These are phyloP conservation scores for Pantala flavescens DNA, from an alignment of 1,140 invertebrate genomes.

Conservation along the genomic window DNA sequence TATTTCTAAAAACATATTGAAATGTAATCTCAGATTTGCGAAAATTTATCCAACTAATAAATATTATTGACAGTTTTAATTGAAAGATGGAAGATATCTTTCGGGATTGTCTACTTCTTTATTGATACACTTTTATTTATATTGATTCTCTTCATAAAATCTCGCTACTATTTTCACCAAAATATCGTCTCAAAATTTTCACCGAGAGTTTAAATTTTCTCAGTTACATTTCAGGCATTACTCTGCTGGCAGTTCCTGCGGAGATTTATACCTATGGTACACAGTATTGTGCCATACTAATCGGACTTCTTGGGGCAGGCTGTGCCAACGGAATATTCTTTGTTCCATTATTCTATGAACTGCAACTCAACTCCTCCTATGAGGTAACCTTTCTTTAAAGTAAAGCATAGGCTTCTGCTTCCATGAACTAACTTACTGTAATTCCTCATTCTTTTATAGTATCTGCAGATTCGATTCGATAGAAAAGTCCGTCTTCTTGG, in stretches of 20 bases:
- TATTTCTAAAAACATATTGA: no score
- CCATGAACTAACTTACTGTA: background rate
- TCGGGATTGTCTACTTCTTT: no score
- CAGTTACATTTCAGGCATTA: constrained; percentile 81
- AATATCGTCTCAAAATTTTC: no score
- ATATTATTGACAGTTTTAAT: no score
- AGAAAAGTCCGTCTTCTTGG: constrained; percentile 49
- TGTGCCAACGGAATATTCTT: constrained; percentile 58
- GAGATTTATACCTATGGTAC: constrained; percentile 80
- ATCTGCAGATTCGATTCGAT: constrained; percentile 59
- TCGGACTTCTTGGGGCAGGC: constrained; percentile 54
- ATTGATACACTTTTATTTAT: no score
- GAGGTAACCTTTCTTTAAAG: constrained; percentile 58
- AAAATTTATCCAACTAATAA: no score
- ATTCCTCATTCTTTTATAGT: constrained; percentile 46
- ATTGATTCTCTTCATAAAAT: no score
- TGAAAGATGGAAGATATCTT: no score
- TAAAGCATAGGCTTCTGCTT: no score
- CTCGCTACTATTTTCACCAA: no score
- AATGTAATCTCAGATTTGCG: no score
- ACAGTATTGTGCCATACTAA: constrained; percentile 64
- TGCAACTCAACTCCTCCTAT: constrained; percentile 70
- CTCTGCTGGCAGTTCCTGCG: constrained; percentile 74
- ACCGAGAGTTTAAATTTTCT: constrained; percentile 16
- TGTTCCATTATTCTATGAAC: constrained; percentile 69